Conservation (phyloP, 2,113 vertebrate genomes). For the Arothron firmamentum region DNA sequence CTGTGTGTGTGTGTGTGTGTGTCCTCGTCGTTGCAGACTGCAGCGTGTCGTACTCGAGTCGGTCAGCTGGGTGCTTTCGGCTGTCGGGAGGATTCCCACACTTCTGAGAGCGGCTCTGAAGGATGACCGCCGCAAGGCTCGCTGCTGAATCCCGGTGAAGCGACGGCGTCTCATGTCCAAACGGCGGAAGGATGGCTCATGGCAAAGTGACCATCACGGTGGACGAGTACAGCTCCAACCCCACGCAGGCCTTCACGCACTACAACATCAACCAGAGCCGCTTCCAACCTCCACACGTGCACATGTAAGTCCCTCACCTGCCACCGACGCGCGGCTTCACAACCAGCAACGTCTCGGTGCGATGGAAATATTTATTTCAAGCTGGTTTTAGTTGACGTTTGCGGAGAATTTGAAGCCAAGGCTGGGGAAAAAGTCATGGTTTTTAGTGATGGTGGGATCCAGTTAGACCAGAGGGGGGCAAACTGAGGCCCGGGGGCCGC, state of each 20-base stretch:
- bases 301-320: constrained; percentile 83
- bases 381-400: not conserved
- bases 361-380: not conserved
- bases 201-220: constrained; percentile 95
- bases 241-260: constrained; percentile 96
- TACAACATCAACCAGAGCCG: constrained; percentile 99
- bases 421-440: not conserved
- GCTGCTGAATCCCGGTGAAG: constrained; percentile 84
- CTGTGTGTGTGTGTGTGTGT: constrained; percentile 20
- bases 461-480: constrained; percentile 10
- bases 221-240: constrained; percentile 99
- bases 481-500: no score
- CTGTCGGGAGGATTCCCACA: constrained; percentile 61
- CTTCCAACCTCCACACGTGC: constrained; percentile 97
- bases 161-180: constrained; percentile 86
- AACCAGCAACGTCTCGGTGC: no score
- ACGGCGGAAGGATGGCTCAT: constrained; percentile 94
- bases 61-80: constrained; percentile 46
- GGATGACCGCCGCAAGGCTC: constrained; percentile 78
- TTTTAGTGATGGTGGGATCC: constrained; percentile 2
- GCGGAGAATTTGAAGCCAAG: not conserved
- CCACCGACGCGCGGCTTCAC: constrained; percentile 4
- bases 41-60: constrained; percentile 35
- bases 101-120: constrained; percentile 73
- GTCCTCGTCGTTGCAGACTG: constrained; percentile 64